Conservation (phyloP, 2,113 vertebrate genomes). For the Athene noctua region DNA sequence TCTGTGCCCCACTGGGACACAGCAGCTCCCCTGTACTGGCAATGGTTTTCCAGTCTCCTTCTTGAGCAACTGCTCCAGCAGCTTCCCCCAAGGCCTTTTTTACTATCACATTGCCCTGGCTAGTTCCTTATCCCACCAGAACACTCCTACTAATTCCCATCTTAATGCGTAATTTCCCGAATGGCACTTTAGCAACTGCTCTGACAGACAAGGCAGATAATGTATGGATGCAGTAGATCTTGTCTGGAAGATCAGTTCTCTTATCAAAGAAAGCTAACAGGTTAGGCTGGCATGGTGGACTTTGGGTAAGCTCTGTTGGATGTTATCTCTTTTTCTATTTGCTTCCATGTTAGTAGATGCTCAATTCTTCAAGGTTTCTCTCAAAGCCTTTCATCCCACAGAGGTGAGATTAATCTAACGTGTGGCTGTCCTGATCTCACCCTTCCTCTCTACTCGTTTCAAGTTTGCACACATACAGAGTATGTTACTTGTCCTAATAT, state of each 20-base stretch:
- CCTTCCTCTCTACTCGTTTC: not conserved
- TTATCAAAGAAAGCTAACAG: conserved; percentile 6
- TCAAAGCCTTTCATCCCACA: not conserved
- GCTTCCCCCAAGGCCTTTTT: not conserved
- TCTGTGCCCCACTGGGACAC: not conserved
- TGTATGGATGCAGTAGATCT: not conserved
- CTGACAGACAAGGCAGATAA: not conserved
- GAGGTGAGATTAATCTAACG: not conserved
- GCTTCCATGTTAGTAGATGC: not conserved
- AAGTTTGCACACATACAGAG: not conserved
- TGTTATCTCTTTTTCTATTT: conserved; percentile 30
- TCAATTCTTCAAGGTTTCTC: conserved; percentile 32
- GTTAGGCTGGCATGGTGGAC: not conserved
- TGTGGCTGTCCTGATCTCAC: not conserved
- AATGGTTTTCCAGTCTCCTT: not conserved
- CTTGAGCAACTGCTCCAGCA: not conserved
- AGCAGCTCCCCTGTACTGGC: not conserved
- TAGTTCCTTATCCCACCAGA: not conserved
- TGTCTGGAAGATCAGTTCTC: not conserved
- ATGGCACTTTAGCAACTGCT: not conserved
- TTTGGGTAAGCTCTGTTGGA: not conserved
- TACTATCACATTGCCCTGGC: not conserved
- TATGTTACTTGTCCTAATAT: not conserved
- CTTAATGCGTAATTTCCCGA: not conserved
- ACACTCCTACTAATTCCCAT: not conserved